Base-by-base conservation (phyloP, 2,113 vertebrate genomes). In the Laterallus jamaicensis region DNA sequence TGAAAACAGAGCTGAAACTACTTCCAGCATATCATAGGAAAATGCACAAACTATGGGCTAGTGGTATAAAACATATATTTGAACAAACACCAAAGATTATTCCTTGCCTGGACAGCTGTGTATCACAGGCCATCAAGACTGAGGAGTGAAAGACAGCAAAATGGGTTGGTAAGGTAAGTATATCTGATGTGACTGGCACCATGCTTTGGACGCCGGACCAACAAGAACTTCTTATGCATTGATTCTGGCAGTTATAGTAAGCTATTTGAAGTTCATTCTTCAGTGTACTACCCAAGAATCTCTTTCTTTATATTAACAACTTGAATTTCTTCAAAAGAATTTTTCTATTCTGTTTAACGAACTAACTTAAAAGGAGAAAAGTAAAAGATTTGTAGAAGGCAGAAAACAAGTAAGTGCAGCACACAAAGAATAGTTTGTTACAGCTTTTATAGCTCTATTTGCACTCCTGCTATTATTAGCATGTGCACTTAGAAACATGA, bases 381-480 rank as follows among this genome's bases (percentile, higher is more conserved):
- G 71, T 7, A 74, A 82, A 94, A 59, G 10, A 94, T 83, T 92
- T 42, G 68, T 26, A 62, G 76, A 90, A 92, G 54, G 58, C 44
- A 88, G 68, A 91, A 83, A 68, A 42, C 4, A 8, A 76, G 44
- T 88, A 92, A 84, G 55, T 12, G 15, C 66, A 91, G 21, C 52
- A 37, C 31, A 29, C 10, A 86, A 88, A 90, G 58, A 49, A 18
- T 60, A 92, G 78, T 90, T 97, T 96, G 81, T 75, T 92, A 91
- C 26, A 88, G 73, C 21, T 93, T 82, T 91, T 94, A 96, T 83
- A 96, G 96, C 62, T 71, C 50, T 94, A 79, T 96, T 84, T 95
- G 79, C 54, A 88, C 77, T 94, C 97, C 66, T 96, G 68, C 69
- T 94, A 85, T 96, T 98, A 92, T 97, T 98, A 96, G 86, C 92